Evolutionary conservation across 2,888 invertebrate species (phyloP).

Genomic region (Lordiphosa fenestrarum): DNA sequence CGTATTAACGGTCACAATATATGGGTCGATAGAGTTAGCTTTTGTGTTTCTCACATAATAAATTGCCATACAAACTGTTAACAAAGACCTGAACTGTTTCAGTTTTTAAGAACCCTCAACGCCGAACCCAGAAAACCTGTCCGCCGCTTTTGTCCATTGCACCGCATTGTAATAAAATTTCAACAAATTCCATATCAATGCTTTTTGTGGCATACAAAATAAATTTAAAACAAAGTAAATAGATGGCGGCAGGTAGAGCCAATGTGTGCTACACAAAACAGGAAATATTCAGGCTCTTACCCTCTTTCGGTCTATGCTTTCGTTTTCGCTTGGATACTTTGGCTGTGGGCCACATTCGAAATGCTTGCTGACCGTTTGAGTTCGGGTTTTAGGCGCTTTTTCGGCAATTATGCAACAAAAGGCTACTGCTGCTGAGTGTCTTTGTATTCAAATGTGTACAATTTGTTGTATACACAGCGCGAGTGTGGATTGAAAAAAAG

Average conservation of each 20-base stretch:
- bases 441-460: slow-evolving; percentile 18
- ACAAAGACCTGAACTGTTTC: neutral
- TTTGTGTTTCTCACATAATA: too few species aligned
- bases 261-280: slow-evolving; percentile 50
- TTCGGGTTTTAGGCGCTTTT: slow-evolving; percentile 46
- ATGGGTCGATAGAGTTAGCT: too few species aligned
- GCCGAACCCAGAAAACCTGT: too few species aligned
- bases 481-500: too few species aligned
- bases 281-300: slow-evolving; percentile 50
- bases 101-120: too few species aligned
- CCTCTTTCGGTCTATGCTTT: slow-evolving; percentile 1
- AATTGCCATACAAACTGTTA: neutral
- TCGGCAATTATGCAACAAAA: slow-evolving; percentile 59
- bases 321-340: slow-evolving; percentile 24
- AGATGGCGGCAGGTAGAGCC: slow-evolving; percentile 14
- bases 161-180: too few species aligned
- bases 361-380: slow-evolving; percentile 34
- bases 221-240: slow-evolving; percentile 19
- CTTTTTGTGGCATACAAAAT: slow-evolving; percentile 1
- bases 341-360: slow-evolving; percentile 42
- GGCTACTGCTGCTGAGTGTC: slow-evolving; percentile 39
- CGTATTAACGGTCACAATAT: too few species aligned
- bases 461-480: too few species aligned
- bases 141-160: too few species aligned
- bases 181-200: too few species aligned